phyloP scores from a whole-genome alignment of 2,113 vertebrate genomes.

The Podarcis raffonei region DNA sequence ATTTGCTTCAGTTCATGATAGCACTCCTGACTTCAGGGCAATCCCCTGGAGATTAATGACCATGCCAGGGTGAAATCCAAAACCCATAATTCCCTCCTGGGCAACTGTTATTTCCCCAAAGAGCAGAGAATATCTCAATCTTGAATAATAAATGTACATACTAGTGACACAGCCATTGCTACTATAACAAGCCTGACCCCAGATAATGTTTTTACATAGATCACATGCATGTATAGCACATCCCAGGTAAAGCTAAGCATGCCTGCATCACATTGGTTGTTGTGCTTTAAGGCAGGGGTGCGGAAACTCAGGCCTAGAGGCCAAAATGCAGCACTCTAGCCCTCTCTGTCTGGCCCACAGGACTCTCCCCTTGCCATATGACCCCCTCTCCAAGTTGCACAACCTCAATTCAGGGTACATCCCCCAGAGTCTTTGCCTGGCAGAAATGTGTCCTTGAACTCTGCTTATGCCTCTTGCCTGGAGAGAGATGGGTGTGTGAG shows the following conservation, averaged over 20 bases:
- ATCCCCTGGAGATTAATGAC: conserved; percentile 27
- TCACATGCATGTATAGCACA: neutral
- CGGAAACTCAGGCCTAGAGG: too few species aligned
- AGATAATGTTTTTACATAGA: neutral
- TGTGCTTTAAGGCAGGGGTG: too few species aligned
- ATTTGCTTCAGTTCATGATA: conserved; percentile 24
- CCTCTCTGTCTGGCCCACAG: too few species aligned
- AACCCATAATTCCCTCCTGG: conserved; percentile 12
- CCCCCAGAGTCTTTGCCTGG: too few species aligned
- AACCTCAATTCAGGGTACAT: too few species aligned
- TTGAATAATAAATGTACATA: conserved; percentile 33
- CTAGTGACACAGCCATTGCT: neutral
- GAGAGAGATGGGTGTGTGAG: too few species aligned
- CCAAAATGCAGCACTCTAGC: too few species aligned
- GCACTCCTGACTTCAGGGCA: conserved; percentile 12
- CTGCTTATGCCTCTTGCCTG: too few species aligned
- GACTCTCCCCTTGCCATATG: too few species aligned
- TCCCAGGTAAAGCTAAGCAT: neutral
- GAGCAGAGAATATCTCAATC: conserved; percentile 35
- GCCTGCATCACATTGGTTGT: too few species aligned
- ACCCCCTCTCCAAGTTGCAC: too few species aligned
- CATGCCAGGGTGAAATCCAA: neutral
- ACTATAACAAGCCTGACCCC: conserved; percentile 2
- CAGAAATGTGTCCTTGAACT: too few species aligned
- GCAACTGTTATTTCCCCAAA: conserved; percentile 18